Base-by-base conservation (phyloP, 2,113 vertebrate species). In the Muntiacus muntjak region DNA sequence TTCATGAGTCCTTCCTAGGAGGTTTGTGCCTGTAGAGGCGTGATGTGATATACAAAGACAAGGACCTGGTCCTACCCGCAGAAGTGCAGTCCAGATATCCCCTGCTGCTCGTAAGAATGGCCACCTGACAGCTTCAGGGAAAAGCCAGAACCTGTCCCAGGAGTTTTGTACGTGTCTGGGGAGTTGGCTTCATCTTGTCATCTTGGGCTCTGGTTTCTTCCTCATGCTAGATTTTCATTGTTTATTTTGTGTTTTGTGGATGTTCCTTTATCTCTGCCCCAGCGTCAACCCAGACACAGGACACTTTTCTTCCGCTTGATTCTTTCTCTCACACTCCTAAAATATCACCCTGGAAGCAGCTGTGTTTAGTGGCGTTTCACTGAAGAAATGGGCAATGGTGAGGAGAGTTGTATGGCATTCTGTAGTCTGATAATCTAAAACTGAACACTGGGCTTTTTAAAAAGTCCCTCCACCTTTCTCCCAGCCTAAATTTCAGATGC, bases 1-100 rank as follows among this genome's bases (percentile, higher is more conserved):
- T 74, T 96, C 76, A 12, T 82, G 93, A 83, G 74, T 89, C 94
- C 96, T 94, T 91, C 82, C 88, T 97, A 14, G 82, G 94, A 97
- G 88, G 78, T 89, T 93, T 95, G 83, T 11, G 33, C 76, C 94
- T 50, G 10, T 23, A 71, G 85, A 93, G 92, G 85, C 33, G 60
- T 88, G 74, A 58, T 88, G 50, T 91, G 92, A 78, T 88, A 28
- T 45, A 86, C 85, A 94, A 43, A 95, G 83, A 82, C 52, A 82
- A 62, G 97, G 91, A 71, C 45, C 7, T 15, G 33, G 64, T 25
- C 45, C 60, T 81, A 71, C 11, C 13, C 71, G 58, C 50, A 87
- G 85, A 95, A 84, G 55, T 90, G n/a, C 45, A 25, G 88, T 52
- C 60, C 58, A 86, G 76, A 64, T n/a, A 64, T 74, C 74, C 33